Conservation (phyloP, 1,140 invertebrate species). For the Sminthurinus signatus region DNA sequence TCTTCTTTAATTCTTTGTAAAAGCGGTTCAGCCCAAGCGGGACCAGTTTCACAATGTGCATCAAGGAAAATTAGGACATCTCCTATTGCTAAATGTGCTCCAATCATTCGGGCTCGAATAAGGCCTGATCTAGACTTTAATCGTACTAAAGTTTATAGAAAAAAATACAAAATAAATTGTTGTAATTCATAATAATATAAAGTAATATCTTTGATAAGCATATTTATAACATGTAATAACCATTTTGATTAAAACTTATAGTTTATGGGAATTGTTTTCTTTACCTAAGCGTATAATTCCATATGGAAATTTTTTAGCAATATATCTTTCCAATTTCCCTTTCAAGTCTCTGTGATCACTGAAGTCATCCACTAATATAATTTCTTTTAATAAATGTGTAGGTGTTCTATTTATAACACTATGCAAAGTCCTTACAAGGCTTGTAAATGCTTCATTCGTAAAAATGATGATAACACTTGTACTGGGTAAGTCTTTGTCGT, state of each 20-base stretch:
- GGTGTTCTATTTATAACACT: constrained; percentile 77
- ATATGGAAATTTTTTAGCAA: constrained; percentile 59
- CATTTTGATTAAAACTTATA: no score
- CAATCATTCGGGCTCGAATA: constrained; percentile 73
- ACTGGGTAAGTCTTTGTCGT: constrained; percentile 52
- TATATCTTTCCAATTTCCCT: constrained; percentile 68
- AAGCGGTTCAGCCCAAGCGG: constrained; percentile 78
- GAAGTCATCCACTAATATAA: constrained; percentile 82
- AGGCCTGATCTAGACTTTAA: constrained; percentile 67
- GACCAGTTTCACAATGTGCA: constrained; percentile 87
- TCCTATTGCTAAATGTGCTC: constrained; percentile 67
- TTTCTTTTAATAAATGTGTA: constrained; percentile 61
- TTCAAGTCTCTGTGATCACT: constrained; percentile 71
- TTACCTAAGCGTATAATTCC: constrained; percentile 63
- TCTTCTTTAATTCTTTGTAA: constrained; percentile 75
- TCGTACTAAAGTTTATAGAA: no score
- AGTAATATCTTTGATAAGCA: no score
- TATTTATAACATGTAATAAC: no score
- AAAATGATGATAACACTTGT: constrained; percentile 75
- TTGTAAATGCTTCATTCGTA: constrained; percentile 81
- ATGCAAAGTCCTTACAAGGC: constrained; percentile 70
- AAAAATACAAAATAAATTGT: no score
- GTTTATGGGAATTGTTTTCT: no score
- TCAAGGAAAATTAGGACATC: constrained; percentile 89
- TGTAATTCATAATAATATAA: no score